These are phyloP conservation scores for Wasmannia auropunctata DNA, from an alignment of 1,140 invertebrate species.

Conservation along the genomic window DNA sequence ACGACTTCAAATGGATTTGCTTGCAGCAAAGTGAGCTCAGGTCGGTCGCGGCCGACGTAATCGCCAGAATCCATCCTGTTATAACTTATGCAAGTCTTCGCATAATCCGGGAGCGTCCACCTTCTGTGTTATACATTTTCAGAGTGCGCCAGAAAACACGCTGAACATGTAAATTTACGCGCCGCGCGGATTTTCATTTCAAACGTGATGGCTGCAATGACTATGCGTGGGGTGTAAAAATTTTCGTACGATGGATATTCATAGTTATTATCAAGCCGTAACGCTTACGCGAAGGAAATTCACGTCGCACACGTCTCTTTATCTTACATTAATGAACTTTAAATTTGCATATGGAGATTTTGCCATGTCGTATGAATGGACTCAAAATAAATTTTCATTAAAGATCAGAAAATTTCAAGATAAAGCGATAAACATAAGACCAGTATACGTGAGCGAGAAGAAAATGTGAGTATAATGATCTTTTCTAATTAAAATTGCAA, in stretches of 20 bases:
- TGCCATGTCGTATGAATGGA: background rate
- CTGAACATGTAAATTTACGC: conserved; percentile 55
- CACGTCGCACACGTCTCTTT: background rate
- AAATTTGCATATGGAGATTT: background rate
- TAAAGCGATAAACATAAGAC: background rate
- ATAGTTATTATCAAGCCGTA: conserved; percentile 21
- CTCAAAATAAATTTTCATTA: conserved; percentile 16
- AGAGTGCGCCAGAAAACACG: conserved; percentile 31
- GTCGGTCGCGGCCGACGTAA: conserved; percentile 42
- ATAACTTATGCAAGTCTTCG: conserved; percentile 61
- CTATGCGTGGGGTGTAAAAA: conserved; percentile 7
- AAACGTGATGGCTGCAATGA: conserved; percentile 38
- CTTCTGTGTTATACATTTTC: conserved; percentile 49
- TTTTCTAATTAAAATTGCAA: conserved; percentile 9
- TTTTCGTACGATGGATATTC: conserved; percentile 38
- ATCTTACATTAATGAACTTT: conserved; percentile 17
- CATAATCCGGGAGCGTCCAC: conserved; percentile 55
- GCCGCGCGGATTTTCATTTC: conserved; percentile 49
- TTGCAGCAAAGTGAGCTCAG: conserved; percentile 55
- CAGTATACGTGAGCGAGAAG: background rate
- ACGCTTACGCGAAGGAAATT: conserved; percentile 31
- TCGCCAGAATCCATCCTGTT: conserved; percentile 61
- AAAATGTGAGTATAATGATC: background rate
- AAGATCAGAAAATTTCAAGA: background rate
- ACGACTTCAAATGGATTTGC: conserved; percentile 61